Evolutionary conservation across 1,140 invertebrate species (phyloP).

Genomic region (Apis mellifera): Amel_HAv3.1 CM009936.2:4593501-4594000

Average conservation of each 20-base stretch:
- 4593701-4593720: not conserved
- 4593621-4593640: not conserved
- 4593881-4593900: too few relatives aligned
- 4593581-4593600: not conserved
- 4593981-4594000: not conserved
- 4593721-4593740: not conserved
- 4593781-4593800: too few relatives aligned
- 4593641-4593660: not conserved
- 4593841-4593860: too few relatives aligned
- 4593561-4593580: not conserved
- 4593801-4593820: too few relatives aligned
- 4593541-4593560: slow-evolving; percentile 14
- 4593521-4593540: slow-evolving; percentile 10
- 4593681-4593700: too few relatives aligned
- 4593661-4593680: not conserved
- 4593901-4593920: too few relatives aligned
- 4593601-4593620: not conserved
- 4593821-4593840: too few relatives aligned
- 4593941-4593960: not conserved
- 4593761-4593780: too few relatives aligned
- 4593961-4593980: not conserved
- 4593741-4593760: too few relatives aligned
- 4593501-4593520: not conserved
- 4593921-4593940: not conserved
- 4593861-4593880: too few relatives aligned